Evolutionary conservation across 2,888 invertebrate genomes (phyloP).

Genomic region (Cosmia pyralina): DNA sequence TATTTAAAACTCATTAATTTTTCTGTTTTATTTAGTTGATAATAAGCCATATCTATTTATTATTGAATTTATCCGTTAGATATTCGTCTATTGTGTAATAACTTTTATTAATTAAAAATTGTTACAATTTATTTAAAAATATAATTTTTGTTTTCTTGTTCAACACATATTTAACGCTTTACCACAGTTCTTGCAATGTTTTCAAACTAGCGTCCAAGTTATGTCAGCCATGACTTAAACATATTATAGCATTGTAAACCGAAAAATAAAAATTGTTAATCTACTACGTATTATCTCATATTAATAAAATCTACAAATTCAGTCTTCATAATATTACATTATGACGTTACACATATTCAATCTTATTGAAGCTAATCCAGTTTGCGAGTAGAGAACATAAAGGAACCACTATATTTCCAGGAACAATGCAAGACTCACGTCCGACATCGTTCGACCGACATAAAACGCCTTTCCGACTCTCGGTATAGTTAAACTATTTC

Average conservation of each 20-base stretch:
- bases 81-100: too few species aligned
- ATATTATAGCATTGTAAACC: background rate
- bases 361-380: conserved; percentile 24
- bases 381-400: conserved; percentile 42
- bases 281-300: background rate
- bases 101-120: too few species aligned
- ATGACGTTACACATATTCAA: conserved; percentile 28
- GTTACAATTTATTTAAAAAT: too few species aligned
- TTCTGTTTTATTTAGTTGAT: too few species aligned
- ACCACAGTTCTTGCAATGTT: background rate
- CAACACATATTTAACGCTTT: background rate
- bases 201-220: background rate
- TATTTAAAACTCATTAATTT: too few species aligned
- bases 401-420: conserved; percentile 65
- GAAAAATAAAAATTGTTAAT: background rate
- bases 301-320: conserved; percentile 8
- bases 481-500: background rate
- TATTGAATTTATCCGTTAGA: too few species aligned
- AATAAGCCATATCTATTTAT: too few species aligned
- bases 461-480: conserved; percentile 51
- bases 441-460: conserved; percentile 36
- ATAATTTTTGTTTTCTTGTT: too few species aligned
- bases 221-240: too few species aligned
- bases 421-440: conserved; percentile 63
- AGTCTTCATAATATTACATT: background rate